Base-by-base conservation (phyloP, 2,113 vertebrate genomes). In the Coracopsis vasa region DNA sequence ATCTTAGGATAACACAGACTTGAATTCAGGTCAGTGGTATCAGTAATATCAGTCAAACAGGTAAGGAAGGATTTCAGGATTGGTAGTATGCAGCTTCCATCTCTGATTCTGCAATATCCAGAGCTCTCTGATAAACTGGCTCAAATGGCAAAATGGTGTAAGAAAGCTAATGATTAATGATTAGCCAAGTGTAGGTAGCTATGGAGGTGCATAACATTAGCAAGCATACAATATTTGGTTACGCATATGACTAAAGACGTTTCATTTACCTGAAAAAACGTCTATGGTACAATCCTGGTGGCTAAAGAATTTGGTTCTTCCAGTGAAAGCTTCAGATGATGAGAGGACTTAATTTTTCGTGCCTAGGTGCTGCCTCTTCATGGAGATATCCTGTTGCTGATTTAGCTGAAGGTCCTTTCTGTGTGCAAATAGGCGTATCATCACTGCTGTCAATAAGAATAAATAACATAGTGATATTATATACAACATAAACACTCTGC, bases 321-420 rank as follows among this genome's bases (percentile, higher is more conserved):
- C 14, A 47, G 35, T 20, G n/a, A 64, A 79, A 58, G 9, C 6
- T 54, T 51, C 44, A 51, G 13, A 37, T 28, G 31, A 10, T 13
- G 8, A 42, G 5, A 1, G 1, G 10, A 20, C 4, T 37, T 73
- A 9, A 19, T 0, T 0, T 42, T 86, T 47, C 45, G 3, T 60
- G 54, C 11, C 27, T 29, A 33, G 53, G 37, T 44, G 33, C 2
- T 72, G 20, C 6, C 0, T 69, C 80, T 61, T 86, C 83, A 39
- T 65, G 12, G 29, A 88, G 79, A 51, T 39, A 82, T 10, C 3
- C 12, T 8, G 10, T 17, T 5, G 23, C 2, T 5, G 3, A 4
- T 28, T 10, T 17, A 65, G 24, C 13, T 6, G 5, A 33, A 44
- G 44, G 28, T 31, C 27, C 19, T 78, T 60, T 50, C 13, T 64